Conservation (phyloP, 2,113 vertebrate species). For the Narcine bancroftii region DNA sequence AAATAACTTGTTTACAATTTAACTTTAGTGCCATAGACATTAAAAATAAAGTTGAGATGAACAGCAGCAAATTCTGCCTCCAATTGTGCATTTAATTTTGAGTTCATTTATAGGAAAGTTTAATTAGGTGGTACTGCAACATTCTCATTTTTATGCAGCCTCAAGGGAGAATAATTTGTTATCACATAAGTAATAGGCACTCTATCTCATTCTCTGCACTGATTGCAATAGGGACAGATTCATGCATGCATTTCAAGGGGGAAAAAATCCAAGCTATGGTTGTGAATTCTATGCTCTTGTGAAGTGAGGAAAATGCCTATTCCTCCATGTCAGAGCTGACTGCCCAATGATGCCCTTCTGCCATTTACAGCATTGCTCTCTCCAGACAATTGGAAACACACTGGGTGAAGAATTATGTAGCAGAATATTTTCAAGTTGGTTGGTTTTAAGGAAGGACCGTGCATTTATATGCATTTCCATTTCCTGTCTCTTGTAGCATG, state of each 20-base stretch:
- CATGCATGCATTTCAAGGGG: neutral
- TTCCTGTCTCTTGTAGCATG: neutral
- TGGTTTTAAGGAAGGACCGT: neutral
- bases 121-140: conserved; percentile 30
- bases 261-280: neutral
- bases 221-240: neutral
- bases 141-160: conserved; percentile 19
- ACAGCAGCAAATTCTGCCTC: conserved; percentile 19
- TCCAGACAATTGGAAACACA: neutral
- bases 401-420: neutral
- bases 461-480: neutral
- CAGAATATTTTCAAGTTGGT: neutral
- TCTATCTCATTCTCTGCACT: conserved; percentile 7
- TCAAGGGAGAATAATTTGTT: conserved; percentile 25
- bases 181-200: conserved; percentile 21
- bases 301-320: neutral
- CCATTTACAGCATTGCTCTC: neutral
- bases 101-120: conserved; percentile 29
- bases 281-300: neutral
- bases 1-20: conserved; percentile 33
- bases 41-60: conserved; percentile 27
- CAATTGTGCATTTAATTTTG: conserved; percentile 35
- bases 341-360: neutral
- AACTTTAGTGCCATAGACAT: conserved; percentile 14
- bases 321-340: neutral